Percentiles rank a stretch among this genome's conserved stretches.
phyloP scores from a whole-genome alignment of 1,140 invertebrate species.

The Trachelipus rathkii region DNA sequence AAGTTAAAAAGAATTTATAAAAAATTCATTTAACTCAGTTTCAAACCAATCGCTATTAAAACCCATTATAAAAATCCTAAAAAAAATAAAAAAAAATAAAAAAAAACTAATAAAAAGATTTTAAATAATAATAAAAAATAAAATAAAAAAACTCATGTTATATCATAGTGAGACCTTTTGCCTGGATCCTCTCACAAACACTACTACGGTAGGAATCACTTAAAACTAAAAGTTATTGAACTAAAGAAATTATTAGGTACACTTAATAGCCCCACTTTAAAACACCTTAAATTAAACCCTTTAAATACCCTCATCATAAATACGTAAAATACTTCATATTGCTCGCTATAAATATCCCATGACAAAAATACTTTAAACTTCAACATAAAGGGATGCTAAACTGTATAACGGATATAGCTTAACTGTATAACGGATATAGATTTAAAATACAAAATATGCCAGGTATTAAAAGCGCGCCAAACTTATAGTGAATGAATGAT shows the following conservation, averaged over 20 bases:
- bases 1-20: too few relatives aligned
- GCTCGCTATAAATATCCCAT: background rate
- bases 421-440: too few relatives aligned
- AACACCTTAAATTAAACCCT: background rate
- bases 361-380: background rate
- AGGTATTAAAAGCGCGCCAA: too few relatives aligned
- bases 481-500: too few relatives aligned
- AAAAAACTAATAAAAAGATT: background rate
- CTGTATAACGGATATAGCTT: too few relatives aligned
- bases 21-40: too few relatives aligned
- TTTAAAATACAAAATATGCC: too few relatives aligned
- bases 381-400: background rate
- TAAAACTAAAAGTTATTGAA: background rate
- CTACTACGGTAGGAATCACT: conserved; percentile 30
- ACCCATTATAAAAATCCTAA: too few relatives aligned
- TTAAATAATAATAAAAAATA: background rate
- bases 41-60: too few relatives aligned
- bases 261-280: too few relatives aligned
- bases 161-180: conserved; percentile 45
- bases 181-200: conserved; percentile 39
- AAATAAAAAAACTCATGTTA: conserved; percentile 21
- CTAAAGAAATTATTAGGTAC: conserved; percentile 16
- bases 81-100: conserved; percentile 1
- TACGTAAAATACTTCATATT: background rate
- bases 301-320: background rate